Conservation (phyloP, 1,140 invertebrate genomes). For the Drosophila baimaii region DNA sequence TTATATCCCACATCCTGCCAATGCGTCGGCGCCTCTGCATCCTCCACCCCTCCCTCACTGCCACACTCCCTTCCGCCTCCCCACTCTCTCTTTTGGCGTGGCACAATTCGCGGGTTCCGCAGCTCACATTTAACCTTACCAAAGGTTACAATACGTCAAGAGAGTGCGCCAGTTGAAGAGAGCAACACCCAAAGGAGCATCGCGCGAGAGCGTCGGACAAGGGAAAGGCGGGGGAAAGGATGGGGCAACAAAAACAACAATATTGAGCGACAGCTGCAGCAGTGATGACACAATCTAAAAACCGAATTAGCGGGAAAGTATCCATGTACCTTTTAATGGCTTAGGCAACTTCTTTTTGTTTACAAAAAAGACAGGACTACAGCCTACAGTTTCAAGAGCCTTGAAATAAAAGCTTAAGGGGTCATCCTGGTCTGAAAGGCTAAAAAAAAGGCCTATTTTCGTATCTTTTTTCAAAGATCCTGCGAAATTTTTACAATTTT, state of each 20-base stretch:
- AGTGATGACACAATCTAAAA: slow-evolving; percentile 3
- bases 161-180: slow-evolving; percentile 39
- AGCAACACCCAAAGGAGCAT: slow-evolving; percentile 29
- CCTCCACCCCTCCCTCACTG: slow-evolving; percentile 18
- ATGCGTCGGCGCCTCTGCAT: slow-evolving; percentile 65
- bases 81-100: slow-evolving; percentile 51
- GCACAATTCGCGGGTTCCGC: slow-evolving; percentile 64
- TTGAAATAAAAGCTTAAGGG: too few relatives aligned
- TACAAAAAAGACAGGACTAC: too few relatives aligned
- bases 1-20: slow-evolving; percentile 22
- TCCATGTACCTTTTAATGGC: too few relatives aligned
- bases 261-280: slow-evolving; percentile 21
- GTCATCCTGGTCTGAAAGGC: too few relatives aligned
- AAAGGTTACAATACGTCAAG: slow-evolving; percentile 64
- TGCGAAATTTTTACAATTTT: too few relatives aligned
- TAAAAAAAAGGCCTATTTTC: too few relatives aligned
- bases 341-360: too few relatives aligned
- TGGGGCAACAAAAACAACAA: not conserved
- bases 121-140: slow-evolving; percentile 76
- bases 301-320: not conserved
- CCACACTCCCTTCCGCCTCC: slow-evolving; percentile 8
- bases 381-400: too few relatives aligned
- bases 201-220: slow-evolving; percentile 5
- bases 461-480: too few relatives aligned
- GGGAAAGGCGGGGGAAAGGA: not conserved